Evolutionary conservation across 2,888 invertebrate species (phyloP).

Genomic region (Trypoxylon attenuatum): DNA sequence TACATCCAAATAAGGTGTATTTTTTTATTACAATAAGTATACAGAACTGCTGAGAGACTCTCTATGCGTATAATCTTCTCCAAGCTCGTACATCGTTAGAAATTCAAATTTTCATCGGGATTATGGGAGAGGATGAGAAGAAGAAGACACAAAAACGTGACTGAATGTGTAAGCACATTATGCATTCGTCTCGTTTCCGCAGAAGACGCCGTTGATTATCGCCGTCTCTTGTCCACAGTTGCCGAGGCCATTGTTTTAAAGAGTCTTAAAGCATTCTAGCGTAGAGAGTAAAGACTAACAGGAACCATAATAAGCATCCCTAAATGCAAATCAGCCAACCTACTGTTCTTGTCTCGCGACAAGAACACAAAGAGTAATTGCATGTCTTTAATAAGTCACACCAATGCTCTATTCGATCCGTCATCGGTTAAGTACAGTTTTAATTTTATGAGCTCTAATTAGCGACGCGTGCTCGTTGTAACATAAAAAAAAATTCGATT

Average conservation of each 20-base stretch:
- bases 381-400: too few species aligned
- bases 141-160: conserved; percentile 49
- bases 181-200: conserved; percentile 48
- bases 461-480: not conserved
- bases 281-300: too few species aligned
- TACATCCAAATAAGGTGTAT: too few species aligned
- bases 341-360: too few species aligned
- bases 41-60: not conserved
- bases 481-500: not conserved
- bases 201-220: conserved; percentile 44
- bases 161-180: conserved; percentile 52
- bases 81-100: conserved; percentile 42
- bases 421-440: too few species aligned
- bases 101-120: conserved; percentile 50
- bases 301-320: too few species aligned
- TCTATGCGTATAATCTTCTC: conserved; percentile 31
- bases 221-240: conserved; percentile 46
- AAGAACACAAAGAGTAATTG: too few species aligned
- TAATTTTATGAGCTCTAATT: not conserved
- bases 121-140: conserved; percentile 18
- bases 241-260: conserved; percentile 39
- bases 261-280: conserved; percentile 1
- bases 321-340: too few species aligned
- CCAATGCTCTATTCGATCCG: too few species aligned
- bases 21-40: too few species aligned